Evolutionary conservation across 2,888 invertebrate genomes (phyloP), one percentile per base, ranked within the genome.

Genomic region (Ganaspis brasiliensis): DNA sequence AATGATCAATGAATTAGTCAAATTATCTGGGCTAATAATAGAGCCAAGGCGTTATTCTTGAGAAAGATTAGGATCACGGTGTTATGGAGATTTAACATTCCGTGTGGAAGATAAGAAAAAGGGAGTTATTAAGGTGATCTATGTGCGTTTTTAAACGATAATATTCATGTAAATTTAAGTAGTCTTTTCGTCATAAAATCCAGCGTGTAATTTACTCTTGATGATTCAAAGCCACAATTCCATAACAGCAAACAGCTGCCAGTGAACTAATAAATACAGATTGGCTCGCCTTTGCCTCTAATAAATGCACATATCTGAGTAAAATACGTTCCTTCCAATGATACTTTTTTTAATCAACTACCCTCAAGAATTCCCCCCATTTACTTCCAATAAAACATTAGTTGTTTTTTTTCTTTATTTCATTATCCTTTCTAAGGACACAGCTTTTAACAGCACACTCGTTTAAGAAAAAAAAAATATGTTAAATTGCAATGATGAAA

Each of bases 241-340:
- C 37, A 61, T 61, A 67, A 45, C 24, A 21, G 40, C 21, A 67
- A 19, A 45, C 67, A 67, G 45, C 67, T 67, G 67, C 67, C 67
- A 67, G 40, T 45, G 45, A 45, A 45, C 67, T 40, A n/a, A 67
- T 67, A 67, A 67, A 67, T 67, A 45, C 24, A 67, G 45, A 67
- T 63, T 63, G 63, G 63, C 40, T 63, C 63, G 63, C 40, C 40
- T 63, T n/a, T 67, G 67, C n/a, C 67, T 67, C 67, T 45, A 45
- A 67, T 67, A 67, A 67, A 67, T 67, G n/a, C 45, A 67, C 45
- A 67, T 67, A 67, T 26, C 45, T 45, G 37, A n/a, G 16, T 67
- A 67, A 45, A 67, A 14, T 45, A 67, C 45, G 21, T 21, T 24
- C 55, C 16, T 21, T 63, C 14, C 63, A 63, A 8, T n/a, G 40